Evolutionary conservation across 1,140 invertebrate species (phyloP).

Genomic region (Formica exsecta): DNA sequence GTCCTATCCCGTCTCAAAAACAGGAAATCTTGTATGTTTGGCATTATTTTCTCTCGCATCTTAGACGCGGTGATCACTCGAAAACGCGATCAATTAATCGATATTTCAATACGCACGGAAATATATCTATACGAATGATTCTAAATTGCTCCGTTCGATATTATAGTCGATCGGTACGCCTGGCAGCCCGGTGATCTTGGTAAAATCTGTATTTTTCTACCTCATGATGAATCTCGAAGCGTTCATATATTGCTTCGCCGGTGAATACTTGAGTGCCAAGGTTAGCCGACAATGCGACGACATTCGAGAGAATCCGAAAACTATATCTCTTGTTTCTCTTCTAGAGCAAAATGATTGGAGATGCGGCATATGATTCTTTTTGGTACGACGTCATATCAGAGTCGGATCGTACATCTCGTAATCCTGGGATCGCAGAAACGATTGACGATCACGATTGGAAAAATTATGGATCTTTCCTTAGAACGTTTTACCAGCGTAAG

Average conservation of each 20-base stretch:
- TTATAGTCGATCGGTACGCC: slow-evolving; percentile 38
- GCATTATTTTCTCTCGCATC: too few species aligned
- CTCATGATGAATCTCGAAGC: slow-evolving; percentile 46
- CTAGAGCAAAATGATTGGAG: slow-evolving; percentile 36
- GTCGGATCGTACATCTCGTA: slow-evolving; percentile 14
- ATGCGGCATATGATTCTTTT: slow-evolving; percentile 26
- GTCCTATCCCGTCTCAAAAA: too few species aligned
- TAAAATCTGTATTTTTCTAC: slow-evolving; percentile 26
- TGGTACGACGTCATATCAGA: slow-evolving; percentile 47
- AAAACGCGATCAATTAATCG: too few species aligned
- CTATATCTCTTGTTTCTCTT: not conserved
- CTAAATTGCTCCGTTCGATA: not conserved
- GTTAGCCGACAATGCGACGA: slow-evolving; percentile 2
- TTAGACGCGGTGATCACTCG: too few species aligned
- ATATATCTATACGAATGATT: not conserved
- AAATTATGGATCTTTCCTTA: slow-evolving; percentile 52
- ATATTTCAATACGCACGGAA: too few species aligned
- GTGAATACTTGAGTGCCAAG: slow-evolving; percentile 61
- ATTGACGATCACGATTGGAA: slow-evolving; percentile 50
- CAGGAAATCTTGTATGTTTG: too few species aligned
- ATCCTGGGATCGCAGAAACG: slow-evolving; percentile 47
- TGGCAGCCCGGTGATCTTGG: not conserved
- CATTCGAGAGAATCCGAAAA: not conserved
- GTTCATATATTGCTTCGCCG: slow-evolving; percentile 57
- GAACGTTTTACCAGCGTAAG: slow-evolving; percentile 55